Base-by-base conservation (phyloP, 1,140 invertebrate species). In the Papilio glaucus region DNA sequence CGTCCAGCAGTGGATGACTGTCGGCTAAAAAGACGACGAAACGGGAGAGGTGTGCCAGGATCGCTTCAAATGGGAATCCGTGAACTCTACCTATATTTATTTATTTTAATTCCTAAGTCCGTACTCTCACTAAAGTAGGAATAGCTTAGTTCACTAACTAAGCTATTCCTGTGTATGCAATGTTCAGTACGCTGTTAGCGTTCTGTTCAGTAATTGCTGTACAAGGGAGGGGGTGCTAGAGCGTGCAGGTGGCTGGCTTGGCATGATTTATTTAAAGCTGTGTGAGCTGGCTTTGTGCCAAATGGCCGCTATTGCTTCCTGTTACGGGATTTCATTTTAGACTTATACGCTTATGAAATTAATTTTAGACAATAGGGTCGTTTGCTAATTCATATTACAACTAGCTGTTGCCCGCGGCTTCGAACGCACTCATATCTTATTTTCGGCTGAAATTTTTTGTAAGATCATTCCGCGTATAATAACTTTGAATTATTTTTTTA, bases 281-380 rank as follows among this genome's bases (percentile, higher is more conserved):
- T 9, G 15, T 57, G 18, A 49, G 8, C 21, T 57, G 49, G 49
- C 49, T 24, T 24, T 9, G 18, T 12, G 49, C 49, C 49, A 57
- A 57, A 57, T 57, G 49, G 12, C 21, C 49, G 12, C 21, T 57
- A 57, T 57, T 57, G 49, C 49, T 57, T 24, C 49, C 49, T 57
- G 49, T 57, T 57, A 57, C n/a, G 21, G 21, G 29, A 33, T 33
- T 33, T 33, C 21, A 57, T 57, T 57, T 57, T 57, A 57, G 49
- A 57, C 24, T 57, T 57, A 57, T 26, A n/a, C n/a, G 49, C 49
- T 26, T 57, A 57, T 57, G 21, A 53, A 24, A 57, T 9, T 57
- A 57, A 57, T 57, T 57, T 57, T 26, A 57, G 18, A 57, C 49
- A 57, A 13, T 24, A 12, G 9, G 21, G 3, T 24, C 4, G 49